A percentile compares a stretch with the other conserved stretches of the same genome.
Conservation (phyloP, 1,140 invertebrate species). For the Drosophila orena region DNA sequence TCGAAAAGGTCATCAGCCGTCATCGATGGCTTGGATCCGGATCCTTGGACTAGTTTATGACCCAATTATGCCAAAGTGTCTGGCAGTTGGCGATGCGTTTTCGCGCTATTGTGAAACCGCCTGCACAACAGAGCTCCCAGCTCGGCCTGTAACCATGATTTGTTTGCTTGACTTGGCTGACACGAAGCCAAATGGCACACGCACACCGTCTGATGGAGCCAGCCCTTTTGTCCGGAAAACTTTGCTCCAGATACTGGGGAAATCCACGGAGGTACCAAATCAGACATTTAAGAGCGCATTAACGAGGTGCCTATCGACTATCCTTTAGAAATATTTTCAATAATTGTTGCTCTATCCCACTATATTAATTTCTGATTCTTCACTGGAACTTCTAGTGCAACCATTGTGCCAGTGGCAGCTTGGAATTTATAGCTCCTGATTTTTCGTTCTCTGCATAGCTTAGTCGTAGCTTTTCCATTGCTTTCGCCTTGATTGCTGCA, state of each 20-base stretch:
- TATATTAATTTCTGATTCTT: too few species aligned
- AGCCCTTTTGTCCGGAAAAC: slow-evolving; percentile 19
- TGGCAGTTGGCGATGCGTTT: slow-evolving; percentile 75
- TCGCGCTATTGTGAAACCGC: slow-evolving; percentile 49
- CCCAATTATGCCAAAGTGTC: slow-evolving; percentile 82
- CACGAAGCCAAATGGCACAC: slow-evolving; percentile 44
- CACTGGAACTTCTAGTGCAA: too few species aligned
- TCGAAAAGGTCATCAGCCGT: slow-evolving; percentile 60
- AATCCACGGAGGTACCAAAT: slow-evolving; percentile 5
- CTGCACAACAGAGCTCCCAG: slow-evolving; percentile 4
- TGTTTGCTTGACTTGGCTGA: slow-evolving; percentile 51
- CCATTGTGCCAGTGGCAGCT: too few species aligned
- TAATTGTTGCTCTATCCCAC: too few species aligned
- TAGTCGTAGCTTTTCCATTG: slow-evolving; percentile 21
- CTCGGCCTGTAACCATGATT: slow-evolving; percentile 33
- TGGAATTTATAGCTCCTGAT: background rate
- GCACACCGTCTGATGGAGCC: background rate
- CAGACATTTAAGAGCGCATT: background rate
- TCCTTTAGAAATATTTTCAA: background rate
- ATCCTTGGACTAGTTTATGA: slow-evolving; percentile 80
- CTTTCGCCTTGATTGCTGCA: slow-evolving; percentile 64
- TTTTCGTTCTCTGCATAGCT: slow-evolving; percentile 23
- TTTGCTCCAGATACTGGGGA: slow-evolving; percentile 7
- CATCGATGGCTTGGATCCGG: slow-evolving; percentile 34
- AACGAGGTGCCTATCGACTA: background rate